Evolutionary conservation across 2,888 invertebrate species (phyloP).

Genomic region (Bellardia pandia): DNA sequence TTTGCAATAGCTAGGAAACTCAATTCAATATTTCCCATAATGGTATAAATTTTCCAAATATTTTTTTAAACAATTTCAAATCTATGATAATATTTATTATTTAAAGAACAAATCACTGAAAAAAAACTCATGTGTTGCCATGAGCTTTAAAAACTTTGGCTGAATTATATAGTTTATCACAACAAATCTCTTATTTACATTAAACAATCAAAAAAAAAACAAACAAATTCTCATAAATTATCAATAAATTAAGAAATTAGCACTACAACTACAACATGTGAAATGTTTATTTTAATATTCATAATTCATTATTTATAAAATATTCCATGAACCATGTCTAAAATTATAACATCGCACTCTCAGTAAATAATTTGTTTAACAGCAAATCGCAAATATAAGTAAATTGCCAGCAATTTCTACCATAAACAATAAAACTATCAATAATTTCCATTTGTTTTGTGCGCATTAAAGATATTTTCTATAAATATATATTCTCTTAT

Average conservation of each 20-base stretch:
- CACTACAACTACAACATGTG: not conserved
- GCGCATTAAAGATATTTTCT: constrained; percentile 15
- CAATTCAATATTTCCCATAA: no score
- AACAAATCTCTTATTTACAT: no score
- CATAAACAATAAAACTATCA: constrained; percentile 29
- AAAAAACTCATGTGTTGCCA: no score
- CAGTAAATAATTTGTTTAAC: not conserved
- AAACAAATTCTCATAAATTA: not conserved
- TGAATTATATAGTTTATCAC: no score
- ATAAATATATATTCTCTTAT: constrained; percentile 19
- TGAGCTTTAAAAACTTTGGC: no score
- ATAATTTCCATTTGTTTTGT: constrained; percentile 35
- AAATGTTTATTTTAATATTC: not conserved
- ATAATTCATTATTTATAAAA: not conserved
- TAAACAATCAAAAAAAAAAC: no score
- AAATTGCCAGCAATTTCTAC: not conserved
- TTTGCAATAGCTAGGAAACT: no score
- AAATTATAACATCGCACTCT: not conserved
- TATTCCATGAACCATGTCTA: not conserved
- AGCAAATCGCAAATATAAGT: not conserved
- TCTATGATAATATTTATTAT: no score
- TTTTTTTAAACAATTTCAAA: no score
- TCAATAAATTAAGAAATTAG: not conserved
- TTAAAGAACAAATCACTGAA: no score
- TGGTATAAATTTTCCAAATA: no score